These are phyloP conservation scores for Oncorhynchus masou DNA, from an alignment of 2,113 vertebrate species.

Conservation along the genomic window DNA sequence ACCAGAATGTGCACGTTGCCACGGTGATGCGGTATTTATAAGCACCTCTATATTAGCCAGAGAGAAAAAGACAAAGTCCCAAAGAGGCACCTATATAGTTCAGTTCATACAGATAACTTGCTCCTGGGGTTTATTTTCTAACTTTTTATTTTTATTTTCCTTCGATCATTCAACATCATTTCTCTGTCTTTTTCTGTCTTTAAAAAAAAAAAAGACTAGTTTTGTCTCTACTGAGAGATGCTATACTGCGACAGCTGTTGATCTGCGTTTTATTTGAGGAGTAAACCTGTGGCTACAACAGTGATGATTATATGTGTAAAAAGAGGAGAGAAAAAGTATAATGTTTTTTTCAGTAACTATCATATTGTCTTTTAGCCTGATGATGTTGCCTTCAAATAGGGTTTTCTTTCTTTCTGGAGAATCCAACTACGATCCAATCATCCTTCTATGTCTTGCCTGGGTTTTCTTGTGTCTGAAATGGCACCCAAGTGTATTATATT, in stretches of 20 bases:
- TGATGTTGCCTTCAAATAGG: constrained; percentile 86
- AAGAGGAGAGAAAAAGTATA: constrained; percentile 49
- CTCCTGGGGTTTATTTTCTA: constrained; percentile 85
- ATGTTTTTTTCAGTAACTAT: constrained; percentile 64
- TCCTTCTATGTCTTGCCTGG: constrained; percentile 75
- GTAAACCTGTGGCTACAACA: constrained; percentile 73
- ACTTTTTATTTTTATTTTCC: constrained; percentile 59
- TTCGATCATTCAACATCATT: constrained; percentile 6
- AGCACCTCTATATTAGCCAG: no score
- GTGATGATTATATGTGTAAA: constrained; percentile 73
- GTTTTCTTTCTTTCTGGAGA: constrained; percentile 78
- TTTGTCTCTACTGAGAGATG: constrained; percentile 81
- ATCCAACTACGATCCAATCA: constrained; percentile 67
- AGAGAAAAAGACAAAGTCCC: no score
- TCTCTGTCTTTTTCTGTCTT: constrained; percentile 25
- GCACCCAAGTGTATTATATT: no score
- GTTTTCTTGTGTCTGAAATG: constrained; percentile 18
- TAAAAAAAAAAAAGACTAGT: constrained; percentile 51
- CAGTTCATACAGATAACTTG: constrained; percentile 84
- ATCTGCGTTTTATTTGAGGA: constrained; percentile 75
- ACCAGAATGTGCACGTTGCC: constrained; percentile 84
- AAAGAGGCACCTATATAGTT: constrained; percentile 38
- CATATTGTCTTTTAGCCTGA: constrained; percentile 80
- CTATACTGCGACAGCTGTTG: constrained; percentile 82
- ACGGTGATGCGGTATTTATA: constrained; percentile 82